Evolutionary conservation across 1,140 invertebrate genomes (phyloP).

Genomic region (Drosophila baimaii): DNA sequence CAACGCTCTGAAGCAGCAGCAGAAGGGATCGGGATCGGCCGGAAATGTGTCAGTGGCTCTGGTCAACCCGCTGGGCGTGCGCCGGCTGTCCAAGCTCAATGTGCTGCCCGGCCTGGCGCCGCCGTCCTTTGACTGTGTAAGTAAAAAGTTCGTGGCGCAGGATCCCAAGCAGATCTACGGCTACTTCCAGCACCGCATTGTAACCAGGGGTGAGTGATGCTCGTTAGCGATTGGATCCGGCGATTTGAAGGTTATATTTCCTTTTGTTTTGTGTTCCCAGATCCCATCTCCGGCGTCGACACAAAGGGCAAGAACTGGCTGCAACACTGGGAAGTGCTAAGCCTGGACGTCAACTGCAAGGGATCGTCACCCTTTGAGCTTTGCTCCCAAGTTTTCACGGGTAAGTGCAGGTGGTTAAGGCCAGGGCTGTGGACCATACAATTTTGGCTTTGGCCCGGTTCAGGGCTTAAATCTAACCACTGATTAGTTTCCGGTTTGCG

Average conservation of each 20-base stretch:
- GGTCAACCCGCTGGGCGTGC: conserved; percentile 65
- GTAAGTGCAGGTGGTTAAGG: conserved; percentile 22
- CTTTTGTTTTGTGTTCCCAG: conserved; percentile 85
- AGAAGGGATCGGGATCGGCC: conserved; percentile 1
- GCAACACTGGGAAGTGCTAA: conserved; percentile 90
- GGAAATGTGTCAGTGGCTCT: conserved; percentile 56
- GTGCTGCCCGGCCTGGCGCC: conserved; percentile 71
- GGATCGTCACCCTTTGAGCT: conserved; percentile 89
- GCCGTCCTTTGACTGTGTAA: conserved; percentile 87
- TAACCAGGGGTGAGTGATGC: conserved; percentile 86
- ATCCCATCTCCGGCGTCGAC: conserved; percentile 87
- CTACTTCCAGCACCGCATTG: conserved; percentile 87
- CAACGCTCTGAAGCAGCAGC: conserved; percentile 72
- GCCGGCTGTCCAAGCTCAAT: conserved; percentile 12
- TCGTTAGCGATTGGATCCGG: background rate
- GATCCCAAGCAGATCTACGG: conserved; percentile 89
- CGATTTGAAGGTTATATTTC: background rate
- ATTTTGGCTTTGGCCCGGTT: too few relatives aligned
- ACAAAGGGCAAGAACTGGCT: conserved; percentile 91
- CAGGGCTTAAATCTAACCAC: too few relatives aligned
- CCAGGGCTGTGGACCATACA: too few relatives aligned
- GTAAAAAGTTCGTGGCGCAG: conserved; percentile 86
- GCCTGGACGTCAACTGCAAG: conserved; percentile 88
- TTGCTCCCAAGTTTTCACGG: conserved; percentile 86
- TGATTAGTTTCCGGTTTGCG: too few relatives aligned